A percentile compares a stretch with the other conserved stretches of the same genome.
These are phyloP conservation scores for Eupithecia dodoneata DNA, from an alignment of 2,888 invertebrate genomes.

Conservation along the genomic window DNA sequence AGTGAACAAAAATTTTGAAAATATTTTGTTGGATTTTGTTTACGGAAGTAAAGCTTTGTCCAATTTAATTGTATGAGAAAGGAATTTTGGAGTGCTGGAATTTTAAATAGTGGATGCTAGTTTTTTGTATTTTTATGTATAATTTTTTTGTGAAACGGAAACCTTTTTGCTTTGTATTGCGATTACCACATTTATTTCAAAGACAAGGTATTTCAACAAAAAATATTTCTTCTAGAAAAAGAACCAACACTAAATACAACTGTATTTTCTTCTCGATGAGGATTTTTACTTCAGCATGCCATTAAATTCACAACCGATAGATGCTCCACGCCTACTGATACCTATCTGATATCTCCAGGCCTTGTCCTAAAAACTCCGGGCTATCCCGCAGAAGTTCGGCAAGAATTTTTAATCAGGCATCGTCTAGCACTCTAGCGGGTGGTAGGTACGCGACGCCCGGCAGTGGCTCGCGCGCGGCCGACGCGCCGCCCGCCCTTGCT, in stretches of 20 bases:
- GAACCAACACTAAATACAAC: neutral
- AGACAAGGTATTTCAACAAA: too few species aligned
- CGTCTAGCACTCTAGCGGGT: constrained; percentile 62
- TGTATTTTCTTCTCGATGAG: neutral
- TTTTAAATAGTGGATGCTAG: constrained; percentile 14
- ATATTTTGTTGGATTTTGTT: constrained; percentile 28
- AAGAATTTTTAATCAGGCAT: constrained; percentile 79
- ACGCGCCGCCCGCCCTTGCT: constrained; percentile 50
- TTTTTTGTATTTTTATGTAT: neutral
- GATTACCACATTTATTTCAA: neutral
- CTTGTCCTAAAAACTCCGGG: constrained; percentile 49
- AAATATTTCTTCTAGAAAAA: too few species aligned
- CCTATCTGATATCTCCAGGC: neutral
- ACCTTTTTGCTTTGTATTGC: neutral
- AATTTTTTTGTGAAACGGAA: neutral
- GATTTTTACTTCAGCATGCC: neutral
- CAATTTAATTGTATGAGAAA: constrained; percentile 29
- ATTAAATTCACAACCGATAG: neutral
- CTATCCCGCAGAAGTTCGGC: constrained; percentile 70
- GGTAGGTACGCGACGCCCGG: constrained; percentile 77
- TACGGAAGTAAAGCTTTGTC: constrained; percentile 32
- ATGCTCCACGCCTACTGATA: neutral
- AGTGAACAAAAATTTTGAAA: constrained; percentile 33
- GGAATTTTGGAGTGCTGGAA: constrained; percentile 22
- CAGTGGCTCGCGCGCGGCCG: constrained; percentile 63